These are phyloP conservation scores for Pan troglodytes DNA, from an alignment of 2,113 vertebrate species.

Conservation along the genomic window NHGRI_mPanTro3-v2.1_pri NC_072404.2:86991001-86991500, in stretches of 20 bases:
- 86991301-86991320: conserved; percentile 20
- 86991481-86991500: not conserved
- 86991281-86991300: conserved; percentile 25
- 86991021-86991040: not conserved
- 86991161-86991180: not conserved
- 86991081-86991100: not conserved
- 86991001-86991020: not conserved
- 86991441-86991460: not conserved
- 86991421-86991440: conserved; percentile 64
- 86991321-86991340: conserved; percentile 63
- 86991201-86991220: too few relatives aligned
- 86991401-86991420: conserved; percentile 77
- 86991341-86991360: conserved; percentile 82
- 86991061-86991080: not conserved
- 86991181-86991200: not conserved
- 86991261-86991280: not conserved
- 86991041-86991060: not conserved
- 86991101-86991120: not conserved
- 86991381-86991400: conserved; percentile 71
- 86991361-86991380: conserved; percentile 83
- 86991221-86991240: not conserved
- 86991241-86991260: conserved; percentile 11
- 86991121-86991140: not conserved
- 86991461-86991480: not conserved
- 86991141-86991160: not conserved